Evolutionary conservation across 2,113 vertebrate species (phyloP).

Genomic region (Argyrosomus japonicus): DNA sequence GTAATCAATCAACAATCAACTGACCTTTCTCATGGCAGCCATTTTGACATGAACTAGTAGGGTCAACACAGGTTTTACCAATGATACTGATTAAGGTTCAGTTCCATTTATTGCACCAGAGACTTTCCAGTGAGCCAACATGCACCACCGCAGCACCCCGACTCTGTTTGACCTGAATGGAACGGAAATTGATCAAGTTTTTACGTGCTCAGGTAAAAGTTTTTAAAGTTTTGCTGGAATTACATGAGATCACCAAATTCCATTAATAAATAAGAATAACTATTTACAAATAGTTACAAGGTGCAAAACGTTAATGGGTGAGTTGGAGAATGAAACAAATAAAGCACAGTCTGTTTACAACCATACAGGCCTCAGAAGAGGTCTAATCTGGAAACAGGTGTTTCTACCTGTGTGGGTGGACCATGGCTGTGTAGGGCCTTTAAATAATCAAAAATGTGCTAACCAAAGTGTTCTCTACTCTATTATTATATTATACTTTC

Average conservation of each 20-base stretch:
- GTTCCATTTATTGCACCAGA: too few relatives aligned
- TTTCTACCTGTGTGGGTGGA: neutral
- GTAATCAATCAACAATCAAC: neutral
- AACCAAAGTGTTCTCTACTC: too few relatives aligned
- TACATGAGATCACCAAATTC: neutral
- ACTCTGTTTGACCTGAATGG: too few relatives aligned
- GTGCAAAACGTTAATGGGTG: neutral
- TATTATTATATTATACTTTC: too few relatives aligned
- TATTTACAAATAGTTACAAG: too few relatives aligned
- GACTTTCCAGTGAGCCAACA: too few relatives aligned
- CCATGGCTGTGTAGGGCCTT: neutral
- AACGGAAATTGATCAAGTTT: too few relatives aligned
- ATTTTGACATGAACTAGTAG: too few relatives aligned
- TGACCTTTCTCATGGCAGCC: too few relatives aligned
- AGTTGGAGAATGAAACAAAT: neutral
- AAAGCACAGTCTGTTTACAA: neutral
- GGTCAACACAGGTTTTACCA: too few relatives aligned
- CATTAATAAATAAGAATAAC: neutral
- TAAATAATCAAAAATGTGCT: neutral
- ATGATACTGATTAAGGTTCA: too few relatives aligned
- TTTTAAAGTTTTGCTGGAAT: neutral
- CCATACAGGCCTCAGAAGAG: neutral
- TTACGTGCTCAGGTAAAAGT: neutral
- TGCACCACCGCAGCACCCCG: too few relatives aligned
- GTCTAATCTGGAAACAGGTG: neutral